These are phyloP conservation scores for Tor tambroides DNA, from an alignment of 2,113 vertebrate genomes.

Conservation along the genomic window DNA sequence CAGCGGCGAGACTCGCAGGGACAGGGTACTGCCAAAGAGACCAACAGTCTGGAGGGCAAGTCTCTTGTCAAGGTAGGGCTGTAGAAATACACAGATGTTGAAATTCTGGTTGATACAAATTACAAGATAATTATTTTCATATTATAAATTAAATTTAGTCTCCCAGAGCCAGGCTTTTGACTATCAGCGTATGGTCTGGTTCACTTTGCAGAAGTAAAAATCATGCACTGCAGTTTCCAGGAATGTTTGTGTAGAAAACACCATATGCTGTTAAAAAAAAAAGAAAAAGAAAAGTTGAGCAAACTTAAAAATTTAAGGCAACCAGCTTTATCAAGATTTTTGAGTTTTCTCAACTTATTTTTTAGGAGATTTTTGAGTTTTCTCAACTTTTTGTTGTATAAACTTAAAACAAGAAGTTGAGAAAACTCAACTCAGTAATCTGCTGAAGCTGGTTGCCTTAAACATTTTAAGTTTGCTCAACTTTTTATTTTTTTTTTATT, in stretches of 20 bases:
- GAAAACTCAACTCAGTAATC: too few relatives aligned
- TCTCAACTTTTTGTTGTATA: too few relatives aligned
- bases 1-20: constrained; percentile 84
- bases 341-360: too few relatives aligned
- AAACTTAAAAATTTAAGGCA: too few relatives aligned
- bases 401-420: too few relatives aligned
- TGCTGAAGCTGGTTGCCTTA: too few relatives aligned
- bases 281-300: too few relatives aligned
- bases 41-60: constrained; percentile 83
- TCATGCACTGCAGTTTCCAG: background rate
- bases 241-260: background rate
- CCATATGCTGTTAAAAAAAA: too few relatives aligned
- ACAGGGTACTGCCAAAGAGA: constrained; percentile 81
- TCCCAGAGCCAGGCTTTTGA: background rate
- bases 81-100: background rate
- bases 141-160: background rate
- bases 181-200: background rate
- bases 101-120: background rate
- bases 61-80: constrained; percentile 79
- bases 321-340: too few relatives aligned
- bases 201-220: background rate
- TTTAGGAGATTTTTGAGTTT: too few relatives aligned
- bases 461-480: too few relatives aligned
- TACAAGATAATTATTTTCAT: background rate
- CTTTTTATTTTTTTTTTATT: too few relatives aligned